These are phyloP conservation scores for Paradoxurus hermaphroditus DNA, from an alignment of 2,113 vertebrate species.

Conservation along the genomic window DNA sequence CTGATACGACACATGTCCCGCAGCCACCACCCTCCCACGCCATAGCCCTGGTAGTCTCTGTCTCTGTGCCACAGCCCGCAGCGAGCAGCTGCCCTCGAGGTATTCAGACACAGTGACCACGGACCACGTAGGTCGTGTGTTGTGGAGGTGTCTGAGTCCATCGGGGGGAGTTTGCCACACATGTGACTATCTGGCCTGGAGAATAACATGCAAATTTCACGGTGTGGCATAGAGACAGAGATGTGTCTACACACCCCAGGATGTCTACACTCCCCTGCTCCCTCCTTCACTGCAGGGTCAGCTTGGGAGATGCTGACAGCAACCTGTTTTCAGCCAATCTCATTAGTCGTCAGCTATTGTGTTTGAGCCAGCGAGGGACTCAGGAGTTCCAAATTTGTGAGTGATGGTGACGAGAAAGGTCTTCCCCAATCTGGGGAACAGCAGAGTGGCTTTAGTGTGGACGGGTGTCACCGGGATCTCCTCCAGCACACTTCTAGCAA, in stretches of 20 bases:
- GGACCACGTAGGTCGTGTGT: not conserved
- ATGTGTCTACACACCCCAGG: not conserved
- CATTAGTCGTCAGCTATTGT: not conserved
- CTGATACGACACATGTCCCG: not conserved
- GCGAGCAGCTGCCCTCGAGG: not conserved
- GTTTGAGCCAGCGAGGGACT: not conserved
- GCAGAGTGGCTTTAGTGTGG: too few relatives aligned
- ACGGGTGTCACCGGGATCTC: too few relatives aligned
- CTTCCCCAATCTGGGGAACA: too few relatives aligned
- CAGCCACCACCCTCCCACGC: not conserved
- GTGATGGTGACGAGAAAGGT: too few relatives aligned
- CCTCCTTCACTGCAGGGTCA: not conserved
- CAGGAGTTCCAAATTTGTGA: too few relatives aligned
- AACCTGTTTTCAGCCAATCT: not conserved
- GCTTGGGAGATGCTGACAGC: not conserved
- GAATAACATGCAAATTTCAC: not conserved
- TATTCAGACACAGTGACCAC: not conserved
- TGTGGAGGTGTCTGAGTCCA: not conserved
- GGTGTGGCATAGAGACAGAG: not conserved
- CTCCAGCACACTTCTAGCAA: too few relatives aligned
- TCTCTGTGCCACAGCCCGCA: not conserved
- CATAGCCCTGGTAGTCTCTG: not conserved
- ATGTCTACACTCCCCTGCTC: not conserved
- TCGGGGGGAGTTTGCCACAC: not conserved
- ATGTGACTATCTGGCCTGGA: not conserved